Evolutionary conservation across 2,113 vertebrate genomes (phyloP).

Genomic region (Leucopsar rothschildi): DNA sequence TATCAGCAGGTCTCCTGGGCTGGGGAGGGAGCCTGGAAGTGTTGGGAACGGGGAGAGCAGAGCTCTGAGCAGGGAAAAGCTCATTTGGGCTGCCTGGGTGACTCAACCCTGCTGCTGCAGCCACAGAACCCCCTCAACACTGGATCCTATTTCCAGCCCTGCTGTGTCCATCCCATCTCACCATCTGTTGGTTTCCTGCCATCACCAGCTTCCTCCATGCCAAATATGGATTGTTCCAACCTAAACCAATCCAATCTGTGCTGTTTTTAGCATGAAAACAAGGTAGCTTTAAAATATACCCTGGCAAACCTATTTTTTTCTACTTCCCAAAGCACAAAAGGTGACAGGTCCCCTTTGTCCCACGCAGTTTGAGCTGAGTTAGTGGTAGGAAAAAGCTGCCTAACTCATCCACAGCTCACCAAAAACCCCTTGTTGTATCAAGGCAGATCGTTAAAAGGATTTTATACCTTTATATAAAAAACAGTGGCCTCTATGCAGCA

Average conservation of each 20-base stretch:
- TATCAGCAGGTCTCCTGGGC: background rate
- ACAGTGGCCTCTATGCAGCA: background rate
- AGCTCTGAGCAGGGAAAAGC: background rate
- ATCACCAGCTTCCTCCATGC: background rate
- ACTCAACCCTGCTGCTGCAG: background rate
- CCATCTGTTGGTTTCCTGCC: background rate
- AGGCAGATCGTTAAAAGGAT: background rate
- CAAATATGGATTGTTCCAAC: background rate
- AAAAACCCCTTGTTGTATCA: background rate
- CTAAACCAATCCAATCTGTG: background rate
- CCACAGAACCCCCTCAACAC: background rate
- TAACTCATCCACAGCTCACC: background rate
- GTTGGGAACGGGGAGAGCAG: background rate
- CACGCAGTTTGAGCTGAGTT: background rate
- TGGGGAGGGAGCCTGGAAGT: background rate
- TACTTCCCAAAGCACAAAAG: background rate
- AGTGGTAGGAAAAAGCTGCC: background rate
- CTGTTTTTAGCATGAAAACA: background rate
- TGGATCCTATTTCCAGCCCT: background rate
- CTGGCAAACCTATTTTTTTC: background rate
- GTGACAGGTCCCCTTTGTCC: background rate
- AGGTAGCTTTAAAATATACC: background rate
- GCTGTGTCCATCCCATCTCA: background rate
- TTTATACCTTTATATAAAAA: background rate
- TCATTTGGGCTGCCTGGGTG: background rate